phyloP scores from a whole-genome alignment of 1,140 invertebrate species.

The Apis florea region DNA sequence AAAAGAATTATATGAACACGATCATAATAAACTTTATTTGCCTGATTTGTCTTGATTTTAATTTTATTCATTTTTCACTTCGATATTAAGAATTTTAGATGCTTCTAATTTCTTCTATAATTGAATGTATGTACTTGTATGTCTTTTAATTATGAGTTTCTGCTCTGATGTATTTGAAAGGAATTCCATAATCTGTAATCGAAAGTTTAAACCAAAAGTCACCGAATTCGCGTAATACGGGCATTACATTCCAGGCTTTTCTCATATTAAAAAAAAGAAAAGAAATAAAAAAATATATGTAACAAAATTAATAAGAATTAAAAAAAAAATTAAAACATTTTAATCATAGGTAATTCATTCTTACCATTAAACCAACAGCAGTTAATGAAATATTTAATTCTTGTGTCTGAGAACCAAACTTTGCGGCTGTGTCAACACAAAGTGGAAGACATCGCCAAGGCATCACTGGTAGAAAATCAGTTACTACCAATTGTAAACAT shows the following conservation, averaged over 20 bases:
- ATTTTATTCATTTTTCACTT: slow-evolving; percentile 11
- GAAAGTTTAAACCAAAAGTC: slow-evolving; percentile 20
- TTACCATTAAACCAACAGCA: slow-evolving; percentile 96
- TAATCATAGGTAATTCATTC: slow-evolving; percentile 39
- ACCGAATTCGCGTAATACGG: slow-evolving; percentile 5
- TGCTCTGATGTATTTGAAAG: slow-evolving; percentile 9
- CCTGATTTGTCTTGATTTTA: slow-evolving; percentile 12
- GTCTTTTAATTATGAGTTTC: slow-evolving; percentile 7
- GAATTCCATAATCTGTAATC: slow-evolving; percentile 23
- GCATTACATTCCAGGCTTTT: background rate
- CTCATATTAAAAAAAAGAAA: background rate
- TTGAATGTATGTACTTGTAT: background rate
- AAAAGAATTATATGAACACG: background rate
- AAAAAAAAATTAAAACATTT: background rate
- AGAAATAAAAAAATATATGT: background rate
- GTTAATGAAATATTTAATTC: slow-evolving; percentile 99
- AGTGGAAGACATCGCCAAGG: slow-evolving; percentile 92
- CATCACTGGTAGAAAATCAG: slow-evolving; percentile 95
- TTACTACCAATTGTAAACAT: slow-evolving; percentile 97
- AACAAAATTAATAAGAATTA: background rate
- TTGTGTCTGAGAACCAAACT: slow-evolving; percentile 97
- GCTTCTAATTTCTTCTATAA: slow-evolving; percentile 19
- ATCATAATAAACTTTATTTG: slow-evolving; percentile 12
- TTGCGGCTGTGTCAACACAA: slow-evolving; percentile 96
- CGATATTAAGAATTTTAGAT: slow-evolving; percentile 16